Evolutionary conservation across 2,888 invertebrate genomes (phyloP).

Genomic region (Melieria crassipennis): DNA sequence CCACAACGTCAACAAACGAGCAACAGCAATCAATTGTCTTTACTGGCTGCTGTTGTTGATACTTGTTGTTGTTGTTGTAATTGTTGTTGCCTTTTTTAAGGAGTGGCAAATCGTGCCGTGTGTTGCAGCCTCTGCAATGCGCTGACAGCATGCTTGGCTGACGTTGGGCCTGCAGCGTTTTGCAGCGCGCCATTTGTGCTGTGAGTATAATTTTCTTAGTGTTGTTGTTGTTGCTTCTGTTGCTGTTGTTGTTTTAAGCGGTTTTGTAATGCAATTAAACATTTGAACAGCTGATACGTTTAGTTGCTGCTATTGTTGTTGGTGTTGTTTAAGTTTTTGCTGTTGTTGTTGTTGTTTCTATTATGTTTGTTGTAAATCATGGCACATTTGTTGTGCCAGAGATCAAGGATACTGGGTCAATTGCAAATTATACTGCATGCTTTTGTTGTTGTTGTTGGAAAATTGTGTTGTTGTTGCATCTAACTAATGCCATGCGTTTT

Average conservation of each 20-base stretch:
- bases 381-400: conserved; percentile 12
- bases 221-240: background rate
- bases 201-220: background rate
- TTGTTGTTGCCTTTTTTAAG: background rate
- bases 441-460: conserved; percentile 2
- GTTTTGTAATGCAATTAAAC: conserved; percentile 25
- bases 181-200: background rate
- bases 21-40: conserved; percentile 8
- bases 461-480: conserved; percentile 15
- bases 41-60: background rate
- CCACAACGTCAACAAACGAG: background rate
- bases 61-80: background rate
- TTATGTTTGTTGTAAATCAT: conserved; percentile 3
- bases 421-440: background rate
- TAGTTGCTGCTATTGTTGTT: conserved; percentile 8
- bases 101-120: conserved; percentile 6
- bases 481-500: no score
- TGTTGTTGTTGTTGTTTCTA: conserved; percentile 13
- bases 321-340: conserved; percentile 8
- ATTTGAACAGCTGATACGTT: conserved; percentile 27
- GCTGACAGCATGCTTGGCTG: background rate
- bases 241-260: background rate
- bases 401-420: conserved; percentile 35
- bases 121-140: background rate
- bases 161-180: background rate